Conservation (phyloP, 1,140 invertebrate species). For the Pseudoatta argentina region DNA sequence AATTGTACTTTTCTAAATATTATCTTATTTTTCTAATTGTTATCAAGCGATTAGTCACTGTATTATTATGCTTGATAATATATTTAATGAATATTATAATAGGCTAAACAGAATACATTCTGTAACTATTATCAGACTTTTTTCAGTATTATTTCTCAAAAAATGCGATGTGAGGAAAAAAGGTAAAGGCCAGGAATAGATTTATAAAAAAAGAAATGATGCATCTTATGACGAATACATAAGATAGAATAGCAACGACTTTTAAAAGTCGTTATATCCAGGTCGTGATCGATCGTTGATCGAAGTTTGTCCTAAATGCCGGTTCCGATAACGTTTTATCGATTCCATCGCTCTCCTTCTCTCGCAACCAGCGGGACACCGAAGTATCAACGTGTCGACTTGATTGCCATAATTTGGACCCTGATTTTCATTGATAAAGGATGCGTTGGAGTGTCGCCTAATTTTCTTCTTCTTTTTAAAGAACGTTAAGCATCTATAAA, state of each 20-base stretch:
- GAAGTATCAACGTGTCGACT: constrained; percentile 32
- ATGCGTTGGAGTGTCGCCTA: background rate
- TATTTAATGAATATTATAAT: too few relatives aligned
- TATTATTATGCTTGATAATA: too few relatives aligned
- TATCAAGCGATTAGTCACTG: too few relatives aligned
- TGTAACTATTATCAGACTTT: too few relatives aligned
- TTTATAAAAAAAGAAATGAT: constrained; percentile 20
- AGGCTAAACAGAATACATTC: too few relatives aligned
- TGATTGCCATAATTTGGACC: constrained; percentile 34
- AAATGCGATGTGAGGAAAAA: background rate
- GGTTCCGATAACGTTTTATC: constrained; percentile 70
- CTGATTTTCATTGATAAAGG: constrained; percentile 41
- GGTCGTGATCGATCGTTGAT: constrained; percentile 38
- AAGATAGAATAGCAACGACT: constrained; percentile 24
- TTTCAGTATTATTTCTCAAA: constrained; percentile 19
- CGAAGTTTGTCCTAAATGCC: constrained; percentile 46
- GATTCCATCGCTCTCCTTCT: constrained; percentile 57
- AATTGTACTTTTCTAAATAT: too few relatives aligned
- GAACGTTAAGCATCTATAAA: background rate
- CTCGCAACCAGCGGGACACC: background rate
- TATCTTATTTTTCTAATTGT: background rate
- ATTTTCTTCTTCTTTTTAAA: too few relatives aligned
- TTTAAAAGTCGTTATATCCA: constrained; percentile 47
- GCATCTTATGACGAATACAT: constrained; percentile 33
- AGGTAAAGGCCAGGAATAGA: too few relatives aligned